Evolutionary conservation across 2,888 invertebrate species (phyloP), one percentile per base, ranked within the genome.

Genomic region (Harpagoxenus sublaevis): DNA sequence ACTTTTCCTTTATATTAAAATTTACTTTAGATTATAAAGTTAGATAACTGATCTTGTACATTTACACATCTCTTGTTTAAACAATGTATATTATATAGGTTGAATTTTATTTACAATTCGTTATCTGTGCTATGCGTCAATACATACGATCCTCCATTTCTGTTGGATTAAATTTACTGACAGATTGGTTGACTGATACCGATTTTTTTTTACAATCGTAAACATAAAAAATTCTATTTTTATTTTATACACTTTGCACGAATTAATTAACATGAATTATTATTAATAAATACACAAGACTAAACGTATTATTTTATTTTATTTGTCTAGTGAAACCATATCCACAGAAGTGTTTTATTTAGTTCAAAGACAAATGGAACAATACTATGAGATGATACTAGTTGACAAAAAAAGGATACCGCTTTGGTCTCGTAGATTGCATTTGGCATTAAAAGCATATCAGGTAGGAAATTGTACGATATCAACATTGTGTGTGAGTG

Each of bases 321-420:
- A 62, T 15, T 95, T 23, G 23, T 23, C 23, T 31, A 99, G 98
- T 95, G 99, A 99, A 96, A 99, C 99, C 1, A 97, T 99, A 96
- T 98, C 98, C 28, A 97, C 98, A 5, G 97, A 97, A 87, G 97
- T 98, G 92, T 99, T 99, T 95, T 99, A 99, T 95, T 98, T 98
- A 95, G 97, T 99, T 10, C 99, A 99, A 95, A 98, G 98, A 91
- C 98, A 99, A 95, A 96, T 99, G 96, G 98, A 98, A 93, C 97
- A 96, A 87, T 98, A 97, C 94, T 97, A 97, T 93, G 98, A 98
- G 93, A 97, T 97, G 97, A 97, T 99, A 93, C 95, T 96, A 89
- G 96, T 97, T 68, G 99, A 99, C 94, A 99, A 99, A 95, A 98
- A 98, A 93, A 97, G 98, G 94, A 96, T 97, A 87, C 95, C 96